These are phyloP conservation scores for Cladopsammia gracilis DNA, from an alignment of 64 coral and sea anemone genomes.

Conservation along the genomic window DNA sequence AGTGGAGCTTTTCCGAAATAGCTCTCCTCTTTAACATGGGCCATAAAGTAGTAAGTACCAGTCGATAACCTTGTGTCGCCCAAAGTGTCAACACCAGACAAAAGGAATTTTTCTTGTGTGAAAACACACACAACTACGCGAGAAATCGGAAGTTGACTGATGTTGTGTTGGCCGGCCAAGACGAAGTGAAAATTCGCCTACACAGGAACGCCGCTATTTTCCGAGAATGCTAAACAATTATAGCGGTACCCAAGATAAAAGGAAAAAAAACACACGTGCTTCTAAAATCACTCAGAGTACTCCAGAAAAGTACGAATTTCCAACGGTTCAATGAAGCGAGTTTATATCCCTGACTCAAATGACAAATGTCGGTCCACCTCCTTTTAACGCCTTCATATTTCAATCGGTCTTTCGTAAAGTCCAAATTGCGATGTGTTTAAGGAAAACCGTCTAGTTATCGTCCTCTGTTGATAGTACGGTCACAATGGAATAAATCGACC, in stretches of 20 bases:
- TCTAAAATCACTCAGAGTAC: not conserved
- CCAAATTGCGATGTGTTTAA: not conserved
- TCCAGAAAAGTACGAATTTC: not conserved
- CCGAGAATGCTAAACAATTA: not conserved
- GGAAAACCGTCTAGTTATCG: not conserved
- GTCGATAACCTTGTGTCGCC: not conserved
- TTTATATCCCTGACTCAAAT: not conserved
- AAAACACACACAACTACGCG: not conserved
- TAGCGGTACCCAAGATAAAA: not conserved
- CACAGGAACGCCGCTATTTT: not conserved
- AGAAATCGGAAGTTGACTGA: not conserved
- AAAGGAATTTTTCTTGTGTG: constrained; percentile 1
- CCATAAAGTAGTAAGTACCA: constrained; percentile 13
- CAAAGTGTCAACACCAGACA: constrained; percentile 27
- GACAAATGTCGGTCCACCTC: constrained; percentile 39
- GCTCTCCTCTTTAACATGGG: not conserved
- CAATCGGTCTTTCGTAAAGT: not conserved
- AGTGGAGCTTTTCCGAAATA: not conserved
- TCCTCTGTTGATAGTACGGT: constrained; percentile 6
- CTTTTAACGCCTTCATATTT: not conserved
- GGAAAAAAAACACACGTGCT: not conserved
- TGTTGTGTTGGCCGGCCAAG: not conserved
- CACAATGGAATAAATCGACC: not conserved
- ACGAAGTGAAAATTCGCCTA: not conserved
- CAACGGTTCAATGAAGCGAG: constrained; percentile 56